Evolutionary conservation across 2,888 invertebrate species (phyloP), one percentile per base, ranked within the genome.

Genomic region (Eurytoma californica): DNA sequence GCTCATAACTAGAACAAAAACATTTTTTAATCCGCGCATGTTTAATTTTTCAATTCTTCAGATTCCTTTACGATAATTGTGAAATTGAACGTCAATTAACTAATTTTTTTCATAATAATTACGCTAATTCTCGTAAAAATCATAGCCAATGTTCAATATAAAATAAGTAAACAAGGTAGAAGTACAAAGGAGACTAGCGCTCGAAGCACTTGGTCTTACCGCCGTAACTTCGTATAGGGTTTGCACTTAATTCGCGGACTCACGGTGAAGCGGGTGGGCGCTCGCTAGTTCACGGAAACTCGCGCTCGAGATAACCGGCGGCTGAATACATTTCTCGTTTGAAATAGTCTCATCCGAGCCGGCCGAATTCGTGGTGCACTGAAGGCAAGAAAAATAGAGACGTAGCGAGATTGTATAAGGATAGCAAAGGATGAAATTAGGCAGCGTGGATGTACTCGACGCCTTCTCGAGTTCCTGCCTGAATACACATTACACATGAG

Each of bases 341-440:
- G 66, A 47, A 60, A 68, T 77, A 77, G 77, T 77, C 70, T 77
- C 70, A 30, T 24, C 16, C 57, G 49, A 18, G 16, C 1, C 51
- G 66, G 20, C 24, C 68, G 68, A 78, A 58, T 72, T 77, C 55
- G 57, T 28, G 18, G 57, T 14, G 47, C 57, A 28, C 24, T 65
- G 65, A 72, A 57, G 60, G 47, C 39, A 63, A 63, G 60, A 63
- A 63, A 63, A 63, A 63, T 63, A 63, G n/a, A 61, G 55, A 69
- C 18, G 13, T 18, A n/a, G 12, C 9, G 47, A 47, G 55, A 30
- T 55, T 57, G 57, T 39, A 14, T 30, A 65, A 16, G 65, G 68
- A 57, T 69, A 63, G 61, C 51, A 74, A 74, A 74, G 61, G 68
- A 66, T 28, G 53, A 80, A 75, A 76, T 80, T 76, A 80, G 69